Evolutionary conservation across 1,140 invertebrate species (phyloP), one percentile per base, ranked within the genome.

Genomic region (Drosophila persimilis): DNA sequence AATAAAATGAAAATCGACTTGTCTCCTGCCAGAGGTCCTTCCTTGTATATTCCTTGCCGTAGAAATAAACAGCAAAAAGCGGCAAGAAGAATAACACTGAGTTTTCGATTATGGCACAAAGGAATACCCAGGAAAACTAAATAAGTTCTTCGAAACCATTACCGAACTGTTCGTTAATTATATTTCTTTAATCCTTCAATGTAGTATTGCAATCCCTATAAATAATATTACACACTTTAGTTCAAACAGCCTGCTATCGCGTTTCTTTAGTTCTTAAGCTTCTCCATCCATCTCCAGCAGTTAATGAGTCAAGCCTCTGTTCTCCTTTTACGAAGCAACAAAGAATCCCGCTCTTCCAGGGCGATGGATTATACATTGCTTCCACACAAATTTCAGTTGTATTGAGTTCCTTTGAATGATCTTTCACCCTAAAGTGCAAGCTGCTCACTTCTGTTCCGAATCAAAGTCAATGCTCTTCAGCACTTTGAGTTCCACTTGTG

Each of bases 1-100:
- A 73, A 77, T 66, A 80, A 80, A 77, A 80, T 67, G 54, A 81
- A 83, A 77, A 77, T 77, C 62, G 65, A 56, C 71, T 77, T 61
- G 52, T 24, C 41, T 62, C 41, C 51, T 44, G 70, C 61, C 50
- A 39, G 46, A 35, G 29, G 35, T 17, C 7, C 22, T 39, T 44
- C 0, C 35, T 20, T 20, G 20, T 20, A 20, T 20, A 20, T 13
- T 65, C 39, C 57, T 35, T 48, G 59, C 59, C 60, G 15, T 46
- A 65, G 61, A 57, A 61, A 24, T 41, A 6, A n/a, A 26, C 39
- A 17, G 11, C 45, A 60, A 72, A 39, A 13, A 11, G 11, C 31
- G 31, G 9, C 8, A 2, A 55, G 46, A 22, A 35, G 39, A 60
- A 35, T 26, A 66, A 67, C 48, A 66, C 65, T 47, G 54, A 50